Conservation (phyloP, 2,797 vertebrate genomes). For the Thripadectes ignobilis region DNA sequence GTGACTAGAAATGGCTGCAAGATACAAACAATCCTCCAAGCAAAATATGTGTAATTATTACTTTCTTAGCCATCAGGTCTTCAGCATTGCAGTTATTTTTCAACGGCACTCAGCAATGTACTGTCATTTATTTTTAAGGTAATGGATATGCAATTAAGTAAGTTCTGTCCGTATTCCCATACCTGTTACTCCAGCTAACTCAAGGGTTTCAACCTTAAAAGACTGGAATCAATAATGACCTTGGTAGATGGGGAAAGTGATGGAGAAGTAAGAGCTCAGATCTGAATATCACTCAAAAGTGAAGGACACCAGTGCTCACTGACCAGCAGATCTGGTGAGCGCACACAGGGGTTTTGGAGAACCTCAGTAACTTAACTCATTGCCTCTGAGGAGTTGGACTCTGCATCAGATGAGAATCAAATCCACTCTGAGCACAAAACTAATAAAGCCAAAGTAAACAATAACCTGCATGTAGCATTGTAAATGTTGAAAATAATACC, state of each 20-base stretch:
- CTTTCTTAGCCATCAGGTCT: background rate
- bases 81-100: background rate
- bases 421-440: background rate
- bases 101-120: background rate
- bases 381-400: background rate
- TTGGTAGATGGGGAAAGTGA: background rate
- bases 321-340: background rate
- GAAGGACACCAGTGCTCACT: background rate
- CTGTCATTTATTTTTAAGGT: background rate
- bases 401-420: background rate
- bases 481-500: background rate
- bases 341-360: background rate
- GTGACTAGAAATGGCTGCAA: background rate
- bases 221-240: background rate
- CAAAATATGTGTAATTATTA: background rate
- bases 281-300: background rate
- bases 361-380: background rate
- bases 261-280: background rate
- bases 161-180: background rate
- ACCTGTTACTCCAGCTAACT: background rate
- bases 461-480: background rate
- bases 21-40: background rate
- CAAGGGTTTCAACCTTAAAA: background rate
- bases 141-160: background rate
- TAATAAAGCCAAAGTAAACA: background rate